Evolutionary conservation across 2,113 vertebrate genomes (phyloP), one percentile per base, ranked within the genome.

Genomic region (Hyaena hyaena): DNA sequence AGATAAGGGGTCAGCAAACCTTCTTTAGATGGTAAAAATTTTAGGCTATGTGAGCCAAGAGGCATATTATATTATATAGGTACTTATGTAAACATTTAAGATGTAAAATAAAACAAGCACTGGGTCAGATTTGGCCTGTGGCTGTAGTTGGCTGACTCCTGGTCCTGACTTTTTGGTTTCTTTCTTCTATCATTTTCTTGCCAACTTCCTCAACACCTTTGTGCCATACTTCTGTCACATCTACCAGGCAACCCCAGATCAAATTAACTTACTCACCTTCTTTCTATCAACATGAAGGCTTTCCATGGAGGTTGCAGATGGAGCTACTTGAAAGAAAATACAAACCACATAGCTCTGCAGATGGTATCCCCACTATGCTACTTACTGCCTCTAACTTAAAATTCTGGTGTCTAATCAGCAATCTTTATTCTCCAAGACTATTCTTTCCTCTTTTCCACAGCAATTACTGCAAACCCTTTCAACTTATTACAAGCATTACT

Each of bases 21-120:
- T 95, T 88, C 93, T 28, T 73, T 92, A 45, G 50, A 69, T 7
- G 53, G 8, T 69, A 80, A 88, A 53, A 73, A 84, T 55, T 88
- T 71, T 39, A 91, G 68, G 66, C 21, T 86, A 48, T 65, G 39
- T 86, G 26, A 48, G 45, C 21, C 21, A 65, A 90, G 28, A 90
- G 71, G 79, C n/a, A 76, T 39, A 88, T 74, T 48, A 80, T 61
- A 80, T 26, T 74, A 73, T 48, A 10, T 45, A 82, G 21, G 88
- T 68, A 73, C 87, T 71, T 68, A 66, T 19, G 12, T n/a, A 84
- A 96, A 71, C 39, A 91, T 39, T 73, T 92, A 85, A 85, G 69
- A 65, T 81, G 21, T 23, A 31, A 50, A 53, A 21, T 61, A 90
- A 53, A 35, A 43, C 9, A 50, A 17, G 48, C 16, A 26, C 48